These are phyloP conservation scores for Capitulum mitella DNA, from an alignment of 2,888 invertebrate genomes.

Conservation along the genomic window DNA sequence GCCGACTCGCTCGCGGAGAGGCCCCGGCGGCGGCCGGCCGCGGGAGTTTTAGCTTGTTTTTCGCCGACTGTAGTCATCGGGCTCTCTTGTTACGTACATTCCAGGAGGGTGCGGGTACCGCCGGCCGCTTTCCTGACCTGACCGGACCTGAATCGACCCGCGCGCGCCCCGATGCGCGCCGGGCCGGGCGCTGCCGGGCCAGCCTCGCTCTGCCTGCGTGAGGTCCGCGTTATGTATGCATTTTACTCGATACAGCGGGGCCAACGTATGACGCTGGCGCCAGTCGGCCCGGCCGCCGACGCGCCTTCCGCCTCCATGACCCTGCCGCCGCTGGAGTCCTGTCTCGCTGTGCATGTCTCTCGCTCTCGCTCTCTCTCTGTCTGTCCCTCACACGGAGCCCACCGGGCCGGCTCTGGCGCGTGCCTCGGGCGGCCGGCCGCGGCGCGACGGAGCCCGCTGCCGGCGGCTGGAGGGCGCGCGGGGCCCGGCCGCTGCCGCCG, in stretches of 20 bases:
- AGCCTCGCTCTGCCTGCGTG: neutral
- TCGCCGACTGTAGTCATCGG: neutral
- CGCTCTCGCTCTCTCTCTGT: neutral
- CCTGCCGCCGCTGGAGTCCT: neutral
- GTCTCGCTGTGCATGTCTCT: neutral
- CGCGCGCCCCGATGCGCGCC: neutral
- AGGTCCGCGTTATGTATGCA: neutral
- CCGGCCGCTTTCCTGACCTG: conserved; percentile 3
- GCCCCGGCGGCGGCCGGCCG: neutral
- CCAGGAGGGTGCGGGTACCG: neutral
- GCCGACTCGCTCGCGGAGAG: neutral
- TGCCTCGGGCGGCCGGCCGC: neutral
- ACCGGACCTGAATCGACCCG: neutral
- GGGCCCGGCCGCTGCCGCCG: neutral
- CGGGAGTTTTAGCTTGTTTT: conserved; percentile 5
- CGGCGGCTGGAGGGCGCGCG: no score
- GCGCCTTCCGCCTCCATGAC: neutral
- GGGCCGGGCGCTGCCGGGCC: neutral
- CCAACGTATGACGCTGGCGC: neutral
- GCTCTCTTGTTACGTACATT: neutral
- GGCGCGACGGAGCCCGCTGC: neutral
- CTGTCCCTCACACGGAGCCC: neutral
- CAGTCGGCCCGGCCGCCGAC: neutral
- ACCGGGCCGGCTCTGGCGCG: neutral
- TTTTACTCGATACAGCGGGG: conserved; percentile 15